Conservation (phyloP, 2,797 vertebrate species). For the Scyliorhinus canicula region DNA sequence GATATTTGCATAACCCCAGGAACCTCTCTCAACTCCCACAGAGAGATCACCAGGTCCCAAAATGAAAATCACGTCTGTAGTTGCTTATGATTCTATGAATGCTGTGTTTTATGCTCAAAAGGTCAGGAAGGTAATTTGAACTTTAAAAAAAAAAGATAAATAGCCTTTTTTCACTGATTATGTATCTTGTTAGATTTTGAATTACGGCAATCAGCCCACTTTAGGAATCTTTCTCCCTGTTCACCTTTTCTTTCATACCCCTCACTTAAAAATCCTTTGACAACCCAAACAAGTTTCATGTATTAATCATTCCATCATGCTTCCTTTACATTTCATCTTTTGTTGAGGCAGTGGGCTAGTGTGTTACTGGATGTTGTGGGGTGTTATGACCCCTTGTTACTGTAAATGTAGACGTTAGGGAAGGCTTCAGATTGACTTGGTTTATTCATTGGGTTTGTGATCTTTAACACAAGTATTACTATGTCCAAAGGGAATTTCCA, state of each 20-base stretch:
- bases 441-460: conserved; percentile 50
- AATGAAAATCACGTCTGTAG: not conserved
- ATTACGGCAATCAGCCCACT: not conserved
- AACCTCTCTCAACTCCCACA: not conserved
- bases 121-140: not conserved
- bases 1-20: not conserved
- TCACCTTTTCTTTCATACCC: not conserved
- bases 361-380: conserved; percentile 29
- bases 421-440: conserved; percentile 46
- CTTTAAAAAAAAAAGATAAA: too few relatives aligned
- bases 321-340: not conserved
- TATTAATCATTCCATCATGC: not conserved
- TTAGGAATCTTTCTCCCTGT: not conserved
- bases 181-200: not conserved
- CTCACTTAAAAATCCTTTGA: not conserved
- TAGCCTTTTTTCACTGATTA: not conserved
- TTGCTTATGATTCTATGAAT: not conserved
- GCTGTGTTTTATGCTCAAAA: not conserved
- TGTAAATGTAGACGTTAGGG: conserved; percentile 39
- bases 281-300: not conserved
- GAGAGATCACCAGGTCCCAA: too few relatives aligned
- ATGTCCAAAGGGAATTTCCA: conserved; percentile 58
- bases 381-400: conserved; percentile 29
- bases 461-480: not conserved
- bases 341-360: conserved; percentile 21